Evolutionary conservation across 2,113 vertebrate genomes (phyloP).

Genomic region (human (Homo sapiens)): GRCh38 chr19:15886501-15887000

Average conservation of each 20-base stretch:
- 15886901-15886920: background rate
- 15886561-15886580: background rate
- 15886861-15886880: background rate
- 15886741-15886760: background rate
- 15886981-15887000: background rate
- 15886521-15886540: background rate
- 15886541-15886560: background rate
- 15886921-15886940: too few relatives aligned
- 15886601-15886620: background rate
- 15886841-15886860: too few relatives aligned
- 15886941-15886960: background rate
- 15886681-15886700: background rate
- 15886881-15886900: background rate
- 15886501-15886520: background rate
- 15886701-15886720: background rate
- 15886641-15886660: background rate
- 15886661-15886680: background rate
- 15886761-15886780: too few relatives aligned
- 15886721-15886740: background rate
- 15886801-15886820: accelerated
- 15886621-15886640: background rate
- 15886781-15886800: too few relatives aligned
- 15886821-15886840: too few relatives aligned
- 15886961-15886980: background rate
- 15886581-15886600: background rate